These are phyloP conservation scores for Solea solea DNA, from an alignment of 2,113 vertebrate species.

Conservation along the genomic window DNA sequence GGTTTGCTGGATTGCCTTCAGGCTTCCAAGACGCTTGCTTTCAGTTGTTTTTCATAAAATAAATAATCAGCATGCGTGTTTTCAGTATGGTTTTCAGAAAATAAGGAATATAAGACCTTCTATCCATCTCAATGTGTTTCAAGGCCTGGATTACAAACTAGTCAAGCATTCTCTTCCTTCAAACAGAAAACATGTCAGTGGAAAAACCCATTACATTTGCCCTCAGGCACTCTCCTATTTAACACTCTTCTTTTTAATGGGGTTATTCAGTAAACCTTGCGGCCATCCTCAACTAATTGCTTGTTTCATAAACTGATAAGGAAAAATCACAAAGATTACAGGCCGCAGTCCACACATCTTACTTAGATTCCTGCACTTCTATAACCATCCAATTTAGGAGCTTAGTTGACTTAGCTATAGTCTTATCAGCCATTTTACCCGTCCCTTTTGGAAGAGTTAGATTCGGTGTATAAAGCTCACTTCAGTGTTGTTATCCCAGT, in stretches of 20 bases:
- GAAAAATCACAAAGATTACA: constrained; percentile 60
- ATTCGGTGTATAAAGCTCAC: constrained; percentile 9
- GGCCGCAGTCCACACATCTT: constrained; percentile 50
- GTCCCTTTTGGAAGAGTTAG: constrained; percentile 26
- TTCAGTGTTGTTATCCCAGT: constrained; percentile 24
- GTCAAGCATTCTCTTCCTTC: constrained; percentile 48
- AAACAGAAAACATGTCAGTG: constrained; percentile 63
- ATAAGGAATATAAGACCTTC: constrained; percentile 29
- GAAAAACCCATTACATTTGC: constrained; percentile 73
- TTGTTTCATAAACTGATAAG: constrained; percentile 75
- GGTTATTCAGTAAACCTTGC: constrained; percentile 69
- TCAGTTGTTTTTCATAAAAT: constrained; percentile 18
- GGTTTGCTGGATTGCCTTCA: background rate
- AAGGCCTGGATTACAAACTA: constrained; percentile 39
- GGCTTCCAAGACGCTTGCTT: constrained; percentile 3
- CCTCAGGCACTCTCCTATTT: constrained; percentile 66
- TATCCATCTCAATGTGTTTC: constrained; percentile 41
- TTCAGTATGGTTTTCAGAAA: constrained; percentile 27
- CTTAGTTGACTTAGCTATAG: constrained; percentile 50
- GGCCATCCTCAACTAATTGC: constrained; percentile 71
- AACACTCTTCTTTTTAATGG: constrained; percentile 68
- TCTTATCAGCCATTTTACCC: constrained; percentile 63
- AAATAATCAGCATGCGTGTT: constrained; percentile 31
- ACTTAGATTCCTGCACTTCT: constrained; percentile 57
- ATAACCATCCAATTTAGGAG: constrained; percentile 61